These are phyloP conservation scores for Sinopyrophorus schimmeli DNA, from an alignment of 2,888 invertebrate species.

Conservation along the genomic window DNA sequence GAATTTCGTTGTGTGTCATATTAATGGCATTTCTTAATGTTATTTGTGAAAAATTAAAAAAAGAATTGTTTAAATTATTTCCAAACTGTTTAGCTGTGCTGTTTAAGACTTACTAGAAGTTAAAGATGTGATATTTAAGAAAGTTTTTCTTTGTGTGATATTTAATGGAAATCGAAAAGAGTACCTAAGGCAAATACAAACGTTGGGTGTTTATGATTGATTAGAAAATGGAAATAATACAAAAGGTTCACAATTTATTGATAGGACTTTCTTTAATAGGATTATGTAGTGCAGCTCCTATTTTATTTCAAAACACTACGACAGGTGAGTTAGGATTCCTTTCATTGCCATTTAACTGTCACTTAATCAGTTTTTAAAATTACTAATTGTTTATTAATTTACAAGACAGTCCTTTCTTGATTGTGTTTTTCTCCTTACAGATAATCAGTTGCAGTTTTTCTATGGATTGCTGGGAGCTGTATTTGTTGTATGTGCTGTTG, in stretches of 20 bases:
- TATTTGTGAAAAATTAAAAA: conserved; percentile 14
- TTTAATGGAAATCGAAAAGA: too few relatives aligned
- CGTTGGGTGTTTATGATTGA: conserved; percentile 15
- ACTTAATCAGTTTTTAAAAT: conserved; percentile 9
- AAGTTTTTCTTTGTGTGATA: too few relatives aligned
- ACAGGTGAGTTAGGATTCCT: conserved; percentile 52
- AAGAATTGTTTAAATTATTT: conserved; percentile 10
- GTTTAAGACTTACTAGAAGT: conserved; percentile 19
- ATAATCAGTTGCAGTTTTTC: conserved; percentile 50
- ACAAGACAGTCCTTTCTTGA: too few relatives aligned
- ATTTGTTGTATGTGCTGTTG: conserved; percentile 53
- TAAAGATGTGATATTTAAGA: conserved; percentile 29
- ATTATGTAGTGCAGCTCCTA: conserved; percentile 54
- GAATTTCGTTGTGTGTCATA: conserved; percentile 19
- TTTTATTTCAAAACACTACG: conserved; percentile 50
- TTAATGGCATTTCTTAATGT: conserved; percentile 23
- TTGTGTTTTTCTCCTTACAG: conserved; percentile 46
- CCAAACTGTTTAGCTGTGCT: conserved; percentile 11
- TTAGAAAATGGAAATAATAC: conserved; percentile 43
- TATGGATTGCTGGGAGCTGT: conserved; percentile 51
- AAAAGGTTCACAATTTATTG: conserved; percentile 49
- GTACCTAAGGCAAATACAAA: conserved; percentile 26
- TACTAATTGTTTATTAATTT: conserved; percentile 4
- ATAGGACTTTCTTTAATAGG: conserved; percentile 48
- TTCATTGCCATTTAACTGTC: conserved; percentile 12